Evolutionary conservation across 2,113 vertebrate genomes (phyloP).

Genomic region (Corydoras sp.): DNA sequence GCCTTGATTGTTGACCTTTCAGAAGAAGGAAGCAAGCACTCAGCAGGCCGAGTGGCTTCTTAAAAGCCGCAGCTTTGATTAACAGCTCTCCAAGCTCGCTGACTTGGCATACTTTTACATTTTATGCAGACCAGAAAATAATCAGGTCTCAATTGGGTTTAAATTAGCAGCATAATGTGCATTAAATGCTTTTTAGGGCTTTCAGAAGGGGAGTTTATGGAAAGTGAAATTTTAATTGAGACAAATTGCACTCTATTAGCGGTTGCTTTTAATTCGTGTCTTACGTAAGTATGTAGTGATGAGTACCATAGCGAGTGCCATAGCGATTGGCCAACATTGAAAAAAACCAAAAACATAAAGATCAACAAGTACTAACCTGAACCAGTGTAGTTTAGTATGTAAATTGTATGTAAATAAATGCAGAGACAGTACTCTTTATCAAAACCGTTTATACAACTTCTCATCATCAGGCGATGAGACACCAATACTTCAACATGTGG

Average conservation of each 20-base stretch:
- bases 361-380: no score
- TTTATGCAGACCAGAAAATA: constrained; percentile 1
- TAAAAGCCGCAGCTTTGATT: constrained; percentile 30
- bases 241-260: neutral
- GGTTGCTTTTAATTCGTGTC: neutral
- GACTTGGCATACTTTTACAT: constrained; percentile 14
- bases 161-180: neutral
- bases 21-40: constrained; percentile 29
- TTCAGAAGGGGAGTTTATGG: neutral
- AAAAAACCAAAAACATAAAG: no score
- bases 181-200: neutral
- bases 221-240: constrained; percentile 6
- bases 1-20: constrained; percentile 33
- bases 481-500: no score
- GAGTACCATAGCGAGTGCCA: no score
- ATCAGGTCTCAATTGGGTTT: constrained; percentile 3
- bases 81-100: constrained; percentile 25
- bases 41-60: constrained; percentile 8
- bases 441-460: no score
- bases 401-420: no score
- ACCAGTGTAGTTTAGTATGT: no score
- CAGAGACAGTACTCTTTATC: no score
- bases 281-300: neutral
- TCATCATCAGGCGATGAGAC: no score
- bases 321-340: no score